Percentiles rank a stretch among this genome's conserved stretches.
Evolutionary conservation across 2,113 vertebrate species (phyloP).

Genomic region (Jacana jacana): DNA sequence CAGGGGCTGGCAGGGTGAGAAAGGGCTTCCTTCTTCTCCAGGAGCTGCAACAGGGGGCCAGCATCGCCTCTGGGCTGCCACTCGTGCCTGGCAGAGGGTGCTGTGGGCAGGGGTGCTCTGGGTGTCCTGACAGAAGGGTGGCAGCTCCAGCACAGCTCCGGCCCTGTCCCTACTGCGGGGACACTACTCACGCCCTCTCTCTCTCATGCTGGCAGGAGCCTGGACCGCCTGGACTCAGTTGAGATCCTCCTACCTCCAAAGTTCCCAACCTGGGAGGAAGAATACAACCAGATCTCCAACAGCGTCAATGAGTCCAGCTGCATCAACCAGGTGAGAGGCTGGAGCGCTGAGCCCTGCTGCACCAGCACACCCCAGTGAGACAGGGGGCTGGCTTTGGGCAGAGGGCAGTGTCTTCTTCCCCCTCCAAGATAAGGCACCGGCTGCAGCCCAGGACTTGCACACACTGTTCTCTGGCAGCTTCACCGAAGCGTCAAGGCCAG

Average conservation of each 20-base stretch:
- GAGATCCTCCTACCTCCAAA: constrained; percentile 84
- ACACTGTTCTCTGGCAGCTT: neutral
- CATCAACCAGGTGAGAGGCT: constrained; percentile 87
- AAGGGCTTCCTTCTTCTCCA: neutral
- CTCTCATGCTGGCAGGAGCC: constrained; percentile 81
- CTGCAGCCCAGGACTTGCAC: neutral
- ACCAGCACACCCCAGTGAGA: neutral
- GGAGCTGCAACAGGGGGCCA: neutral
- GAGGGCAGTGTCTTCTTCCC: neutral
- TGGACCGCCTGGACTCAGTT: constrained; percentile 92
- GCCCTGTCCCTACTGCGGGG: accelerated
- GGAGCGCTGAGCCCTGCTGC: neutral
- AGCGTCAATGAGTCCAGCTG: constrained; percentile 80
- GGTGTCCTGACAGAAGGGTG: accelerated
- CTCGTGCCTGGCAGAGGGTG: neutral
- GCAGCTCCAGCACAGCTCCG: neutral
- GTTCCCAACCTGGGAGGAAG: constrained; percentile 93
- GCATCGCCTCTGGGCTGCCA: accelerated
- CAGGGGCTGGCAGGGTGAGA: neutral
- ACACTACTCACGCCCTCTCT: constrained; percentile 26
- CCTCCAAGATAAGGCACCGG: neutral
- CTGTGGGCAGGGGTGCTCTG: accelerated
- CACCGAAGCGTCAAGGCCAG: neutral
- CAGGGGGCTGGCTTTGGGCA: neutral
- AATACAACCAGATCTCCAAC: constrained; percentile 90